Conservation (phyloP, 2,888 invertebrate genomes). For the Flexamia atlantica region DNA sequence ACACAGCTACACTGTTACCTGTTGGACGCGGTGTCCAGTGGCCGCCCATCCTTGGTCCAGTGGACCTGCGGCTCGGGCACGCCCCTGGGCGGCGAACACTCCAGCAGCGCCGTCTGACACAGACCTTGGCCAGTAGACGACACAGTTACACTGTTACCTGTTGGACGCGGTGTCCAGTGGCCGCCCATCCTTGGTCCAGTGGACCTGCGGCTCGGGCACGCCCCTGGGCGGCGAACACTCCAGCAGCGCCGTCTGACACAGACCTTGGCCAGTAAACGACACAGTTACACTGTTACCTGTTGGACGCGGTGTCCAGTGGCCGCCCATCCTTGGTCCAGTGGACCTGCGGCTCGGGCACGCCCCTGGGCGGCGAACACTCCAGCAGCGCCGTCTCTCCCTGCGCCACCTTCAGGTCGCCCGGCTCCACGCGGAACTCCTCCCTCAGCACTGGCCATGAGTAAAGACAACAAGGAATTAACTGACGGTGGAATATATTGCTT, state of each 20-base stretch:
- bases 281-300: too few species aligned
- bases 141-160: conserved; percentile 78
- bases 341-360: conserved; percentile 93
- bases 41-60: too few species aligned
- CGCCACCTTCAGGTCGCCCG: conserved; percentile 89
- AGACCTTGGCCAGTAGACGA: too few species aligned
- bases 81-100: conserved; percentile 93
- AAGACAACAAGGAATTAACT: too few species aligned
- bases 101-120: conserved; percentile 82
- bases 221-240: too few species aligned
- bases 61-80: conserved; percentile 93
- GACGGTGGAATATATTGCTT: too few species aligned
- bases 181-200: conserved; percentile 75
- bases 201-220: too few species aligned
- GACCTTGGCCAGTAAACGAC: too few species aligned
- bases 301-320: conserved; percentile 82
- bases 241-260: too few species aligned
- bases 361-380: conserved; percentile 93
- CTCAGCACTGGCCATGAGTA: conserved; percentile 91
- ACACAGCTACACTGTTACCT: too few species aligned
- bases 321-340: conserved; percentile 94
- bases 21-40: too few species aligned
- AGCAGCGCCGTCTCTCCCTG: conserved; percentile 85
- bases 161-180: conserved; percentile 83
- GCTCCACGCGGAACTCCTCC: conserved; percentile 92